Percentiles rank a stretch among this genome's conserved stretches.
Conservation (phyloP, 2,888 invertebrate species). For the Clivina fossor region DNA sequence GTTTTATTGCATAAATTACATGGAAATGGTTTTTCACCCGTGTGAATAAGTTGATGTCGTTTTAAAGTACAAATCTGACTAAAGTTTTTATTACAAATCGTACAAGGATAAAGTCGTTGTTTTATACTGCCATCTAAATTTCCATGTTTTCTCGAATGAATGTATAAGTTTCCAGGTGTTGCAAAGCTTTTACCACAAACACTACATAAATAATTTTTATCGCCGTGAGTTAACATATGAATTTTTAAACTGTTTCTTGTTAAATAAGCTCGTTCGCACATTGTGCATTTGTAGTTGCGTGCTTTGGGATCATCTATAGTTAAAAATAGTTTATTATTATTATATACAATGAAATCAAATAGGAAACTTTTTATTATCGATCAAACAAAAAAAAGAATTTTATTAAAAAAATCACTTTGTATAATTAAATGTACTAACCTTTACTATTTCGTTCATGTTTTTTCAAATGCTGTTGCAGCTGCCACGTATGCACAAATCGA, state of each 20-base stretch:
- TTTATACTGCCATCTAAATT: too few species aligned
- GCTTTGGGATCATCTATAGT: slow-evolving; percentile 3
- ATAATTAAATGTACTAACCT: background rate
- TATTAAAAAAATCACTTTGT: too few species aligned
- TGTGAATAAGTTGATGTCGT: background rate
- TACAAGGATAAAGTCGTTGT: too few species aligned
- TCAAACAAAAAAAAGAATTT: background rate
- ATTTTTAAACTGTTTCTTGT: slow-evolving; percentile 16
- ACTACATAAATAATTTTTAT: too few species aligned
- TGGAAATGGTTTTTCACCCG: background rate
- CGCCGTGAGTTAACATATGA: slow-evolving; percentile 24
- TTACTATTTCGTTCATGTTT: slow-evolving; percentile 12
- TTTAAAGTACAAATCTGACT: background rate
- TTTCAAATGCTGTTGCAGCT: slow-evolving; percentile 7
- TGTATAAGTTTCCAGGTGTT: too few species aligned
- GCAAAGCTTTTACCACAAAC: too few species aligned
- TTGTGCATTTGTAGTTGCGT: slow-evolving; percentile 12
- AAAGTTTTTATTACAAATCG: background rate
- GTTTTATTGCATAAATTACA: background rate
- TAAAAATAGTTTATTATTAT: too few species aligned
- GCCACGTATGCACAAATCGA: slow-evolving; percentile 15
- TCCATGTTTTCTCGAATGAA: too few species aligned
- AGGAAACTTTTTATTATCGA: background rate
- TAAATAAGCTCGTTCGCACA: slow-evolving; percentile 14
- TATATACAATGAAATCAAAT: too few species aligned